A percentile compares a stretch with the other conserved stretches of the same genome.
Conservation (phyloP, 2,888 invertebrate species). For the Siphlonurus alternatus region DNA sequence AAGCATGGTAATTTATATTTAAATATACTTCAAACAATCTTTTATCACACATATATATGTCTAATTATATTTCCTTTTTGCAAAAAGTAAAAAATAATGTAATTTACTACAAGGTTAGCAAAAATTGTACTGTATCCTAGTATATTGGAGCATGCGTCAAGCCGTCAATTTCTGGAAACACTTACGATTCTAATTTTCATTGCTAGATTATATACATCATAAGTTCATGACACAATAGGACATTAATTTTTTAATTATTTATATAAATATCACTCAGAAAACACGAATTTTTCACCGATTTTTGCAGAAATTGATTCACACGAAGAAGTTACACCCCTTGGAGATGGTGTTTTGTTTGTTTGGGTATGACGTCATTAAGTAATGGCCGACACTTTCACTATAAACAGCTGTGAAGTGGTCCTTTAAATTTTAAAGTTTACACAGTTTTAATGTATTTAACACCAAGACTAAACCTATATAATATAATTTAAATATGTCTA, state of each 20-base stretch:
- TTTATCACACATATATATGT: too few relatives aligned
- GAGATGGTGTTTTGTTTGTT: background rate
- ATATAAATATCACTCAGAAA: background rate
- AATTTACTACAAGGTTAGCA: background rate
- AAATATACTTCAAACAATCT: too few relatives aligned
- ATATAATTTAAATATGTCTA: background rate
- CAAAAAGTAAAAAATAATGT: too few relatives aligned
- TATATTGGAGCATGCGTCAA: background rate
- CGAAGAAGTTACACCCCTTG: background rate
- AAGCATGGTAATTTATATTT: too few relatives aligned
- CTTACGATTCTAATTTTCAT: background rate
- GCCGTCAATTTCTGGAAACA: background rate
- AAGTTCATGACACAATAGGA: background rate
- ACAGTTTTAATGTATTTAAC: background rate
- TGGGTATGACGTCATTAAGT: background rate
- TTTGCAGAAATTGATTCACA: background rate
- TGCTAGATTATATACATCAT: background rate
- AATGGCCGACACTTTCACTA: background rate
- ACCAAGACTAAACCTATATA: background rate
- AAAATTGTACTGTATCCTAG: background rate
- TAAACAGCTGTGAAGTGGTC: background rate
- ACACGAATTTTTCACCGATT: background rate
- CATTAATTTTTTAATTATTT: background rate
- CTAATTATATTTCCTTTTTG: too few relatives aligned
- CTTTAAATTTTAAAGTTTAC: background rate